Conservation (phyloP, 2,888 invertebrate genomes). For the Leptopilina myrica region DNA sequence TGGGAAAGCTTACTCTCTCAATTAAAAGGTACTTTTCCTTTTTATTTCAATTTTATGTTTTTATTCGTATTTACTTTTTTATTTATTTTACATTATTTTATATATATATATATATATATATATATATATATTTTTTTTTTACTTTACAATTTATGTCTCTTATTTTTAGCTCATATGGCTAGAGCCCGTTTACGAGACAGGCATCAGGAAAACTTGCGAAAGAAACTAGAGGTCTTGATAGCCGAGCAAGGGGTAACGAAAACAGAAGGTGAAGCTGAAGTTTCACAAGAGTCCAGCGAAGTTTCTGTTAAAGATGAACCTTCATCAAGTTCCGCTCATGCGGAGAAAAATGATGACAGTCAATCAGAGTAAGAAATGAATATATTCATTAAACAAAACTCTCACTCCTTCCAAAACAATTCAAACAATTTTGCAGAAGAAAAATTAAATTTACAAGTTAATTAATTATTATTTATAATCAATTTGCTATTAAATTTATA, state of each 20-base stretch:
- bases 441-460: too few relatives aligned
- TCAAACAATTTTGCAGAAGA: too few relatives aligned
- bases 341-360: slow-evolving; percentile 73
- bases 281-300: slow-evolving; percentile 66
- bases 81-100: background rate
- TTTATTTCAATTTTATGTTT: too few relatives aligned
- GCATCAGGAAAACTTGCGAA: slow-evolving; percentile 92
- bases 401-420: too few relatives aligned
- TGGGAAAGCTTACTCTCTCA: slow-evolving; percentile 98
- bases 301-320: slow-evolving; percentile 65
- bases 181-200: slow-evolving; percentile 93
- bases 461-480: too few relatives aligned
- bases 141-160: slow-evolving; percentile 33
- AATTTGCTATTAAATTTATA: too few relatives aligned
- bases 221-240: slow-evolving; percentile 93
- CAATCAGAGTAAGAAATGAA: slow-evolving; percentile 65
- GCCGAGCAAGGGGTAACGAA: slow-evolving; percentile 86
- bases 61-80: background rate
- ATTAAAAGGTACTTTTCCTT: slow-evolving; percentile 82
- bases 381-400: too few relatives aligned
- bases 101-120: too few relatives aligned
- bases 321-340: slow-evolving; percentile 51
- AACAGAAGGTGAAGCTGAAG: slow-evolving; percentile 69
- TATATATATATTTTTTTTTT: too few relatives aligned
- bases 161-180: slow-evolving; percentile 89